Evolutionary conservation across 2,888 invertebrate species (phyloP), one percentile per base, ranked within the genome.

Genomic region (Zonitis immaculata): DNA sequence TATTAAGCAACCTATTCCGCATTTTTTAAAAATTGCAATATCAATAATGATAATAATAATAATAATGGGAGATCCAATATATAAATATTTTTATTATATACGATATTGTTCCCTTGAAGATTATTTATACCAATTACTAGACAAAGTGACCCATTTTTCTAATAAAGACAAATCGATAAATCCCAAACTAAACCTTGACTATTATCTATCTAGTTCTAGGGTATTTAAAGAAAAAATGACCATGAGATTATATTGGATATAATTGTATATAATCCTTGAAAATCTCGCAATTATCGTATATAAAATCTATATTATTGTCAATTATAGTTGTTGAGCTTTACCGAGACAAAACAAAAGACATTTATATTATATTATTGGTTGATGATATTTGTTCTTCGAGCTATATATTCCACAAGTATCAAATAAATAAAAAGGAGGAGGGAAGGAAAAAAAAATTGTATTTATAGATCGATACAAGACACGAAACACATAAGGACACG

Each of bases 1-100:
- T 70, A 74, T 74, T 65, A 68, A 67, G 53, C 22, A 22, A 56
- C 52, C 60, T 47, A 42, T 49, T 51, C 45, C 48, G 42, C 45
- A 51, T 51, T 42, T 51, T 49, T 28, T 42, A 39, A n/a, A 22
- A n/a, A 22, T 42, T 22, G 6, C 3, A 42, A 14, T 16, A 27
- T 14, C 14, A 44, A 22, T 26, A 32, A 32, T 16, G 16, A 35
- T 35, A 16, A 35, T 35, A 6, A 35, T 35, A 14, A 32, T 32
- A 32, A 4, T 27, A 9, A 6, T 42, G 4, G 14, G 26, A 27
- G 11, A 22, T 22, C 22, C 3, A 22, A 22, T 4, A 22, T 22
- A 22, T 39, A 46, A 46, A 39, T 49, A 28, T 28, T n/a, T n/a
- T n/a, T n/a, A n/a, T n/a, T n/a, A n/a, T n/a, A n/a, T n/a, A n/a